Evolutionary conservation across 30 jellyfish, hydroid and myxozoan genomes (phyloP), one percentile per base, ranked within the genome.

Genomic region (Hydra vulgaris): DNA sequence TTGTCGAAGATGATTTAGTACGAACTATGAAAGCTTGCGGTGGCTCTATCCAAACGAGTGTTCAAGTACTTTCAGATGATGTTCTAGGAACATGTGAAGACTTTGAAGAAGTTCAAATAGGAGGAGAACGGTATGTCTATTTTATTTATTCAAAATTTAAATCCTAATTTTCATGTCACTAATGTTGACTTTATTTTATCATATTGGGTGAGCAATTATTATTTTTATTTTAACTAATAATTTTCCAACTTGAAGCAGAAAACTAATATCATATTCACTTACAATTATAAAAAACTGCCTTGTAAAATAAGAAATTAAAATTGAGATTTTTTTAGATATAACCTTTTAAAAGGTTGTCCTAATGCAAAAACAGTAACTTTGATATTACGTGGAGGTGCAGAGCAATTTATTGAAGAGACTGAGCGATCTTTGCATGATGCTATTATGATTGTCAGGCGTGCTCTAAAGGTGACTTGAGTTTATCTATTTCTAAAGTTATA

Each of bases 21-120:
- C 82, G 99, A 21, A 94, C 99, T 16, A 85, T 94, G 96, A 94
- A 94, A 78, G 99, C 96, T 0, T 94, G 99, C 78, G 99, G 99
- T 40, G 99, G 99, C 7, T 81, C 99, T 8, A 94, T 94, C 18
- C 99, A 84, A 80, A 92, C 98, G 20, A 73, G 96, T 12, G 95
- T 85, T 21, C 99, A 88, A 20, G 78, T 83, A 26, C 66, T 84
- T 8, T 81, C 86, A 0, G 96, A 85, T 18, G 83, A 79, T 22
- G 95, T 77, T 22, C 86, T 94, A 26, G 99, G 99, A 20, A 84
- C 91, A 8, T 94, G 99, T 66, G 96, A 88, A 74, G 95, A 85
- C 74, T 94, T 94, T 80, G 99, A 94, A 88, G 99, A 94, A 68
- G 92, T 88, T 22, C 99, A 94, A 77, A 94, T 94, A 24, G 99